A percentile compares a stretch with the other conserved stretches of the same genome.
Evolutionary conservation across 2,888 invertebrate species (phyloP).

Genomic region (Caenorhabditis doughertyi): DNA sequence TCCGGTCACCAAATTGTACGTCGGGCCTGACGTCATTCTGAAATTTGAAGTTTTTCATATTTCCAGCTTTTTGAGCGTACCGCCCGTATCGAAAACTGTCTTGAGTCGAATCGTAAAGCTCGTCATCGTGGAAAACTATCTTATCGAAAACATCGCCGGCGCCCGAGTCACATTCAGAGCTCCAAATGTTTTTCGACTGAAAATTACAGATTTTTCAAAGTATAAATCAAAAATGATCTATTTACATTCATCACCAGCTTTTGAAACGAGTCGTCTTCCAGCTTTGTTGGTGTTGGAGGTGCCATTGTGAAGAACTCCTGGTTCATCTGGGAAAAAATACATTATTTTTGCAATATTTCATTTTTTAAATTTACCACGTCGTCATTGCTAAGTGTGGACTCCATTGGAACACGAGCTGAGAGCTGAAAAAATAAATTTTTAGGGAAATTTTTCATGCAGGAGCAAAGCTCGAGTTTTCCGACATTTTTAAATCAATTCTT

Average conservation of each 20-base stretch:
- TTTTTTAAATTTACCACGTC: not conserved
- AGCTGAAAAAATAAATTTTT: no score
- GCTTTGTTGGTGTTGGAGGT: not conserved
- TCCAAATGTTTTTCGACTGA: slow-evolving; percentile 16
- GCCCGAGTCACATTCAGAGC: not conserved
- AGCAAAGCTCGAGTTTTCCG: no score
- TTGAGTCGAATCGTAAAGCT: slow-evolving; percentile 14
- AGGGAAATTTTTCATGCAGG: no score
- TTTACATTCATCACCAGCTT: slow-evolving; percentile 17
- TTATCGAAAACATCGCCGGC: slow-evolving; percentile 12
- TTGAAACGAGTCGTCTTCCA: slow-evolving; percentile 7
- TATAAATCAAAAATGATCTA: not conserved
- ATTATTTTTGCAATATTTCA: no score
- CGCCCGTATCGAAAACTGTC: slow-evolving; percentile 55
- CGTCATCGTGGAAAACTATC: slow-evolving; percentile 22
- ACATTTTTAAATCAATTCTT: no score
- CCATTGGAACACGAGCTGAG: no score
- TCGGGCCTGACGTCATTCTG: slow-evolving; percentile 37
- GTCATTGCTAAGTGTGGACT: not conserved
- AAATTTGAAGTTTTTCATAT: slow-evolving; percentile 5
- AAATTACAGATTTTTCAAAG: not conserved
- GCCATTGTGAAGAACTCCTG: not conserved
- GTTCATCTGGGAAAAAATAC: not conserved
- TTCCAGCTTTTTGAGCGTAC: slow-evolving; percentile 2
- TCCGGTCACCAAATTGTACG: slow-evolving; percentile 51